Conservation (phyloP, 37 sponge, comb jelly and placozoan species). For the Dysidea cf. avara region DNA sequence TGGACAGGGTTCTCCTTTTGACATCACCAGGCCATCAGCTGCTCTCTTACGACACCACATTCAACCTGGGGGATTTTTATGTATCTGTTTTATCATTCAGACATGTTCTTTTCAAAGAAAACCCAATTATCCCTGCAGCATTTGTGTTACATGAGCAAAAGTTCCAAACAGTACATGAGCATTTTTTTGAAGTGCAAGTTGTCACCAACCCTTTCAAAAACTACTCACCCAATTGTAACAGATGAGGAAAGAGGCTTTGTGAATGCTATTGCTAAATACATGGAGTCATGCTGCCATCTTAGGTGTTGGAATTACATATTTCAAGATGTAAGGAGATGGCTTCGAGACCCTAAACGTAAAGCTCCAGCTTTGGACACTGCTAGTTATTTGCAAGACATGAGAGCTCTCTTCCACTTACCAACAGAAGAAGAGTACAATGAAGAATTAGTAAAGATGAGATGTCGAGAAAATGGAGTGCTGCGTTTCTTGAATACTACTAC, state of each 20-base stretch:
- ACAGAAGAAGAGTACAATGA: not conserved
- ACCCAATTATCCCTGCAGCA: constrained; percentile 36
- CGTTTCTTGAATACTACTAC: not conserved
- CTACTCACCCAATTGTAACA: constrained; percentile 32
- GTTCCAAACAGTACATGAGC: constrained; percentile 26
- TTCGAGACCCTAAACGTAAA: not conserved
- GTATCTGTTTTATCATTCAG: constrained; percentile 39
- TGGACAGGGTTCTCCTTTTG: constrained; percentile 33
- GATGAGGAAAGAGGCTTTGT: constrained; percentile 43
- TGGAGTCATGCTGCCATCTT: constrained; percentile 7
- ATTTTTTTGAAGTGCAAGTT: constrained; percentile 31
- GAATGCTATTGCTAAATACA: constrained; percentile 21
- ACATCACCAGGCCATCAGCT: constrained; percentile 30
- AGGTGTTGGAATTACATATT: constrained; percentile 52
- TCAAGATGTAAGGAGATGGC: constrained; percentile 32
- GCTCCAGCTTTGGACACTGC: constrained; percentile 7
- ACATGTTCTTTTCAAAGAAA: constrained; percentile 48
- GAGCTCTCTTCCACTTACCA: not conserved
- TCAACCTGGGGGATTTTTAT: constrained; percentile 58
- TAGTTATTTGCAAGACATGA: not conserved
- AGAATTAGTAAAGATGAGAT: too few species aligned
- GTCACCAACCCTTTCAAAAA: constrained; percentile 17
- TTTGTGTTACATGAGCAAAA: constrained; percentile 56
- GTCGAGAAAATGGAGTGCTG: constrained; percentile 12
- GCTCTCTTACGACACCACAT: constrained; percentile 56